These are phyloP conservation scores for Coccyzus lansbergi DNA, from an alignment of 2,797 vertebrate genomes.

Conservation along the genomic window DNA sequence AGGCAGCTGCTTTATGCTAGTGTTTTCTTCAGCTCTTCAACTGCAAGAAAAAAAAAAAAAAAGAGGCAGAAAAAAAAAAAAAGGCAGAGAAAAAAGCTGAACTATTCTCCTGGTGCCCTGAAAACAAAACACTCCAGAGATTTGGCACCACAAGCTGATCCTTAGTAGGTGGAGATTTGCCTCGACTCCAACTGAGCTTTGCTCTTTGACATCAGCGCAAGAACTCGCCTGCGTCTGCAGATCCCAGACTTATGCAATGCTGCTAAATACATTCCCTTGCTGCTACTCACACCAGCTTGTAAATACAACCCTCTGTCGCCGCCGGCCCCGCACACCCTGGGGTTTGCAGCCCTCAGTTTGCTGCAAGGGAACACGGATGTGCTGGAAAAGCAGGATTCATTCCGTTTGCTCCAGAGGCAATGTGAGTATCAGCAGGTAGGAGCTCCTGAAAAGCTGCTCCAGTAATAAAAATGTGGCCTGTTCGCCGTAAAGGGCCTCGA, in stretches of 20 bases:
- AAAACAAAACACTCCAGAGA: constrained; percentile 46
- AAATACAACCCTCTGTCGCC: not conserved
- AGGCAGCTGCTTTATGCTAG: not conserved
- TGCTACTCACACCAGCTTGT: not conserved
- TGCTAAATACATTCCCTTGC: not conserved
- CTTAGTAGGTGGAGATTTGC: constrained; percentile 39
- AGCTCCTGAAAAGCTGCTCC: not conserved
- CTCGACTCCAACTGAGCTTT: constrained; percentile 41
- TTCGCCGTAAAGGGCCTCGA: not conserved
- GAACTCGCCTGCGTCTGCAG: constrained; percentile 35
- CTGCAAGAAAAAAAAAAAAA: not conserved
- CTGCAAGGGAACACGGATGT: rapidly evolving
- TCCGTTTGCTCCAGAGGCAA: rapidly evolving
- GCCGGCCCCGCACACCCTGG: rapidly evolving
- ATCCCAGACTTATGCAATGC: constrained; percentile 29
- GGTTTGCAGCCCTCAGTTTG: rapidly evolving
- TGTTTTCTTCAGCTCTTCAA: not conserved
- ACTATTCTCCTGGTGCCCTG: constrained; percentile 21
- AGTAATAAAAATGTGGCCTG: not conserved
- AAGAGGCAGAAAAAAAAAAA: not conserved
- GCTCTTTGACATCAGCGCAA: constrained; percentile 49
- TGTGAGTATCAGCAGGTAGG: not conserved
- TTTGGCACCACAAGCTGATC: constrained; percentile 26
- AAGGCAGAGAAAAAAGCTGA: not conserved
- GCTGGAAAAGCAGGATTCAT: not conserved